phyloP scores from a whole-genome alignment of 2,888 invertebrate species.

The Bruchidius siliquastri region DNA sequence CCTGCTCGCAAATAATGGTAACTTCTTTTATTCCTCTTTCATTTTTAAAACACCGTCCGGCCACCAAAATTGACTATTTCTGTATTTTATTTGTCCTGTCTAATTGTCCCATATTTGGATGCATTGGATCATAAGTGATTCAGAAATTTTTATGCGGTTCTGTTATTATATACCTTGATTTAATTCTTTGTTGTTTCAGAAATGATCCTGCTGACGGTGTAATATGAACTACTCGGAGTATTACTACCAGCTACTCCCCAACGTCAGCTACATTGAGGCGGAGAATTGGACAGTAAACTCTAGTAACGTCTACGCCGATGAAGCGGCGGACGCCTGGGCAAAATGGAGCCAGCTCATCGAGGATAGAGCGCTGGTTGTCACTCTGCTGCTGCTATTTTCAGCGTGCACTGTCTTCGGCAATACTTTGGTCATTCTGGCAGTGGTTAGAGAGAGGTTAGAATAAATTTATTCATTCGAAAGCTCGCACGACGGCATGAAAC shows the following conservation, averaged over 20 bases:
- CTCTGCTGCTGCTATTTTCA: slow-evolving; percentile 80
- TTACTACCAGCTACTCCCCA: slow-evolving; percentile 18
- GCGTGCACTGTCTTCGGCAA: slow-evolving; percentile 94
- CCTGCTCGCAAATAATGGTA: too few species aligned
- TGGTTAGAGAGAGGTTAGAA: slow-evolving; percentile 71
- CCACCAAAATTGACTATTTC: too few species aligned
- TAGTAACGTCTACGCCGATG: slow-evolving; percentile 23
- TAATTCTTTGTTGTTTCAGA: slow-evolving; percentile 23
- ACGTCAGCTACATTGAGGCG: slow-evolving; percentile 17
- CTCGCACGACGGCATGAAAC: too few species aligned
- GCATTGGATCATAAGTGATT: too few species aligned
- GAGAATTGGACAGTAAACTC: slow-evolving; percentile 27
- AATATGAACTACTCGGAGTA: slow-evolving; percentile 33
- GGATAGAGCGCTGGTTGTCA: slow-evolving; percentile 72
- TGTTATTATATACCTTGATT: too few species aligned
- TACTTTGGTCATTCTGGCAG: slow-evolving; percentile 88
- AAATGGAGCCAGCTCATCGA: slow-evolving; percentile 55
- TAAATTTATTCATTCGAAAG: too few species aligned
- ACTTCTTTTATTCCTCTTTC: too few species aligned
- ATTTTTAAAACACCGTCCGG: too few species aligned
- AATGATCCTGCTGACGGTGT: slow-evolving; percentile 15
- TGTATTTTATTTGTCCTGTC: too few species aligned
- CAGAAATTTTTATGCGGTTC: too few species aligned
- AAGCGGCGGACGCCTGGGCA: slow-evolving; percentile 42
- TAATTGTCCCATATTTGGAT: too few species aligned